Evolutionary conservation across 2,888 invertebrate genomes (phyloP).

Genomic region (Eumacrocentrus americanus): DNA sequence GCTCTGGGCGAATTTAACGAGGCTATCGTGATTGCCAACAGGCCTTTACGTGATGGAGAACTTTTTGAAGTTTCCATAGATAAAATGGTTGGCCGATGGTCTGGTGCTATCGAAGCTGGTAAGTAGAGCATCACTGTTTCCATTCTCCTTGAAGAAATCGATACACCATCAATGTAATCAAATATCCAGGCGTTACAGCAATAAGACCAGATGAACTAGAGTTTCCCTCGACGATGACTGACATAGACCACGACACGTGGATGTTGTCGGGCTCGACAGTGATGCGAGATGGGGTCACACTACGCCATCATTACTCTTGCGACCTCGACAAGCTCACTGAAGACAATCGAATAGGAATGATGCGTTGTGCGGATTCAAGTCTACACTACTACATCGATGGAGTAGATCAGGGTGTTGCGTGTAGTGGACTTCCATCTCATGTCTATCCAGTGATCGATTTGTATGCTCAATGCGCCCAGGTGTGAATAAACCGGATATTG

Average conservation of each 20-base stretch:
- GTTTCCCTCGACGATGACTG: conserved; percentile 87
- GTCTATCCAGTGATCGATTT: conserved; percentile 94
- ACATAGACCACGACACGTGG: conserved; percentile 89
- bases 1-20: conserved; percentile 93
- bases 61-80: conserved; percentile 91
- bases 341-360: conserved; percentile 84
- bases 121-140: conserved; percentile 29
- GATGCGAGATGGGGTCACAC: conserved; percentile 87
- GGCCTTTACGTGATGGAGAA: conserved; percentile 87
- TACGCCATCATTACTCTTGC: conserved; percentile 82
- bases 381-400: conserved; percentile 88
- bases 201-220: conserved; percentile 84
- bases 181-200: conserved; percentile 46
- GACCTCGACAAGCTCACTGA: conserved; percentile 83
- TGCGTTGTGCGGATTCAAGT: conserved; percentile 83
- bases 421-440: conserved; percentile 77
- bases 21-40: conserved; percentile 89
- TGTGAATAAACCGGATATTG: conserved; percentile 61
- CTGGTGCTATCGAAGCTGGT: conserved; percentile 90
- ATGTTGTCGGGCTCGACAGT: conserved; percentile 91
- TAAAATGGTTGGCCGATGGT: conserved; percentile 91
- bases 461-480: conserved; percentile 94
- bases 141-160: too few species aligned
- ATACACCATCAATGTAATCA: too few species aligned
- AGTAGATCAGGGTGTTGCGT: conserved; percentile 85